phyloP scores from a whole-genome alignment of 1,140 invertebrate genomes.

The Sycophaga agraensis region DNA sequence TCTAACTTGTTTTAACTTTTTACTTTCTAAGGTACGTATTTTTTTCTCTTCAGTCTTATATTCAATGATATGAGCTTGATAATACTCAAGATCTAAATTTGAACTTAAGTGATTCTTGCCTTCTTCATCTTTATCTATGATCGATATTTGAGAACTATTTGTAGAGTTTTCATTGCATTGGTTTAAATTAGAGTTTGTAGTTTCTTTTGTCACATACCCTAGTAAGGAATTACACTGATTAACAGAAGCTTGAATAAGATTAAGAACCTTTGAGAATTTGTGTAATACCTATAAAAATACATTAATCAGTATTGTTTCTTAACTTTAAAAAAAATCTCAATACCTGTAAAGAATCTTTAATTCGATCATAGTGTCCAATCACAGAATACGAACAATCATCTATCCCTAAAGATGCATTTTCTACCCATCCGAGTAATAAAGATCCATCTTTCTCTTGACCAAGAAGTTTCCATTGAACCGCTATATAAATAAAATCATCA shows the following conservation, averaged over 20 bases:
- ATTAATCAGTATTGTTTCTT: neutral
- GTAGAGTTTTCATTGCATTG: constrained; percentile 31
- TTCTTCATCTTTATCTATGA: constrained; percentile 17
- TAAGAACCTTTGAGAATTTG: constrained; percentile 64
- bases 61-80: constrained; percentile 63
- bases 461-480: constrained; percentile 73
- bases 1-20: constrained; percentile 68
- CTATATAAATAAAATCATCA: constrained; percentile 49
- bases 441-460: constrained; percentile 75
- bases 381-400: constrained; percentile 45
- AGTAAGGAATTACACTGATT: constrained; percentile 68
- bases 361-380: constrained; percentile 50
- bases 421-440: constrained; percentile 69
- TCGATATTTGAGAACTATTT: constrained; percentile 17
- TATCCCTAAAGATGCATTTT: constrained; percentile 53
- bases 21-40: constrained; percentile 58
- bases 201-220: constrained; percentile 66
- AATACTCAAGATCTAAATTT: constrained; percentile 38
- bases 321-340: neutral
- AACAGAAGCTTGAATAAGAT: constrained; percentile 76
- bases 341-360: constrained; percentile 47
- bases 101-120: constrained; percentile 7
- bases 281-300: constrained; percentile 60
- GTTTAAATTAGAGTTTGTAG: constrained; percentile 24
- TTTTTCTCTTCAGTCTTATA: constrained; percentile 59